Evolutionary conservation across 2,113 vertebrate species (phyloP), one percentile per base, ranked within the genome.

Genomic region (Trochalopteron elliotii): DNA sequence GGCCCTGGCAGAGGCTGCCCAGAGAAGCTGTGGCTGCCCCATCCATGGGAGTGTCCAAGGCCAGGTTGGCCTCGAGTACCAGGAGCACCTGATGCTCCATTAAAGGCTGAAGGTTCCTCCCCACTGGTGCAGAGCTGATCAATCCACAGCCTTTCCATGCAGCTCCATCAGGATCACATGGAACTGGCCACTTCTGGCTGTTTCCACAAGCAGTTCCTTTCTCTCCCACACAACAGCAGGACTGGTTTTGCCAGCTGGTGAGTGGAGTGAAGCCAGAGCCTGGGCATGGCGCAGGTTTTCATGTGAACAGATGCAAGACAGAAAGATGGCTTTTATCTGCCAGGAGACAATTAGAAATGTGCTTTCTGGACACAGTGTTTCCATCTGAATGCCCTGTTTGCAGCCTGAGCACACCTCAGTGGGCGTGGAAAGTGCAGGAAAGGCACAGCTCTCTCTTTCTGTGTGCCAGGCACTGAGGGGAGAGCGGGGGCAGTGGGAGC

Each of bases 271-370:
- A 59, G 78, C 67, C 77, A 27, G 74, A 93, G 76, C 83, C 61
- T 13, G 39, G 61, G 56, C 67, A 44, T 0, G 4, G 14, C 0
- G 0, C 19, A 67, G 52, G 74, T 65, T 94, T 94, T 57, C 69
- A 56, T 9, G 40, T 3, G 44, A 93, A 76, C 89, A 88, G 91
- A 94, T 75, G 81, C 68, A n/a, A 85, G 72, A 45, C 52, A 55
- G 68, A 89, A 77, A 94, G 67, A 80, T 12, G 47, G 60, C 61
- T 88, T 95, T 84, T 55, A 92, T 82, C 87, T 95, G 85, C 87
- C 91, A 94, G 92, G 33, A 84, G 88, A 94, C 53, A 67, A 93
- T 80, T 55, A 82, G 88, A 84, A 89, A 89, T 79, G 76, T 52
- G 28, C 89, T 79, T 8, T 89, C 77, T 90, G 91, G 92, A 77